Evolutionary conservation across 35 echinoderm and acorn worm genomes (phyloP), one percentile per base, ranked within the genome.

Genomic region (Nesometra sesokonis): DNA sequence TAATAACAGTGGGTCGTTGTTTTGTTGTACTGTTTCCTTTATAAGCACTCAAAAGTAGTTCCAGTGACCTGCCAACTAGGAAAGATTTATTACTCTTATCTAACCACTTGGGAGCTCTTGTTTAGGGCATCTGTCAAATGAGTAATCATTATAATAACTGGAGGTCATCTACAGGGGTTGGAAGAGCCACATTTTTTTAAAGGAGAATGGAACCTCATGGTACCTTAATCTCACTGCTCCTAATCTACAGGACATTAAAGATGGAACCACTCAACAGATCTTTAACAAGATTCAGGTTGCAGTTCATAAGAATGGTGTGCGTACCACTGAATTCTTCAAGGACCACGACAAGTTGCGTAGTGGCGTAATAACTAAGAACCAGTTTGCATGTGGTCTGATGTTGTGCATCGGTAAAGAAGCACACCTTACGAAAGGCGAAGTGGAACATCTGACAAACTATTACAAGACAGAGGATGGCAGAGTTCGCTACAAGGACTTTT

Each of bases 301-400:
- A 21, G 89, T 93, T 34, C 92, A 97, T 88, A 97, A 97, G 81
- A 89, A 91, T 67, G 95, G 95, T 35, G 94, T 97, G 52, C 89
- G 95, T 32, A 97, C 95, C 13, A 93, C 95, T 0, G 95, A 97
- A 87, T 97, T 97, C 81, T 97, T 97, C 87, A 77, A 92, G 15
- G 95, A 97, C 77, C 95, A 97, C 76, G 95, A 97, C 85, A 97
- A 94, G 76, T 86, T 97, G 0, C 91, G 95, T 5, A 94, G 93
- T 34, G 89, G 89, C 4, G 85, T 97, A 32, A 97, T 97, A 32
- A 97, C 95, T 0, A 89, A 97, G 89, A 97, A 97, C 85, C 95
- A 97, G 91, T 97, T 97, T 85, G 81, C 86, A 32, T 97, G 95
- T 33, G 95, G 95, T 29, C 80, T 97, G 87, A 86, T 91, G 89